Conservation (phyloP, 2,113 vertebrate genomes). For the Furnarius figulus region DNA sequence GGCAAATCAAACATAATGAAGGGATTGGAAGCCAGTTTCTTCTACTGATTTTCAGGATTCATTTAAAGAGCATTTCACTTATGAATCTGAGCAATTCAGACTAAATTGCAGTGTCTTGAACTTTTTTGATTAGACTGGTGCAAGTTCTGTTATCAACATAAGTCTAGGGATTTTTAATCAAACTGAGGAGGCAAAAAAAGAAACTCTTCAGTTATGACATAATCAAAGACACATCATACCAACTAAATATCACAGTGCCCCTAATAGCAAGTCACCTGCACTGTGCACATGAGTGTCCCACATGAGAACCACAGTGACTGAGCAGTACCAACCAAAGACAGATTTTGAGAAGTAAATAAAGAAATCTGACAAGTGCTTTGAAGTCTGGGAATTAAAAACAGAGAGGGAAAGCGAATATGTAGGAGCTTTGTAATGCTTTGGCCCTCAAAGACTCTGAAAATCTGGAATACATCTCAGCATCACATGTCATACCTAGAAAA, state of each 20-base stretch:
- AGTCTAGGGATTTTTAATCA: neutral
- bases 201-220: neutral
- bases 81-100: neutral
- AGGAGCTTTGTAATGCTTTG: neutral
- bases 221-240: neutral
- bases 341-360: neutral
- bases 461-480: conserved; percentile 46
- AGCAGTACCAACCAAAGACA: neutral
- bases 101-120: neutral
- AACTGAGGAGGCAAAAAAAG: neutral
- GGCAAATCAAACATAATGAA: neutral
- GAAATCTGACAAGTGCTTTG: neutral
- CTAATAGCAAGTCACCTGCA: neutral
- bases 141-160: neutral
- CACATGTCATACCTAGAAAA: conserved; percentile 49
- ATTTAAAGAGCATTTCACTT: neutral
- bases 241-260: neutral
- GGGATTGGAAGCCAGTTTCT: neutral
- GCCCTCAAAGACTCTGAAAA: conserved; percentile 31
- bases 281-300: neutral
- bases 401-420: neutral
- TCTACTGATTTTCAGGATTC: neutral
- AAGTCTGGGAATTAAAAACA: neutral
- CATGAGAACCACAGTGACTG: neutral
- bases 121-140: neutral